Percentiles rank a stretch among this genome's conserved stretches.
These are phyloP conservation scores for Mustela lutreola DNA, from an alignment of 2,113 vertebrate species.

Conservation along the genomic window DNA sequence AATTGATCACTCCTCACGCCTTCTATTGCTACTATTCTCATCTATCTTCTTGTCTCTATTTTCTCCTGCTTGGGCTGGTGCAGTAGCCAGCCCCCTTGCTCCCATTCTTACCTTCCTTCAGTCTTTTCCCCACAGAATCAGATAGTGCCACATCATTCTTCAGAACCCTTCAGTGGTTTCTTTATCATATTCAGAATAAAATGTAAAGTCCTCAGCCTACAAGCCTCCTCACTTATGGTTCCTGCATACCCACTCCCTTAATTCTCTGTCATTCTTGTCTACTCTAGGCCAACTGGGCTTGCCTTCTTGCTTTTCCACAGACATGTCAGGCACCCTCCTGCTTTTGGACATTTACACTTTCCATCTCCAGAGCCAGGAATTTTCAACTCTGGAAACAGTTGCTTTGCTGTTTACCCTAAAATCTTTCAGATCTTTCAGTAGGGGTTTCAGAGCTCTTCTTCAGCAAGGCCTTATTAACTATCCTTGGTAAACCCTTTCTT, in stretches of 20 bases:
- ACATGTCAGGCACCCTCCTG: background rate
- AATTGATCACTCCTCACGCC: background rate
- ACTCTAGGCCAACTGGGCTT: background rate
- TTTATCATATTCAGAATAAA: background rate
- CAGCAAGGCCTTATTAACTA: background rate
- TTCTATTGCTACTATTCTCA: background rate
- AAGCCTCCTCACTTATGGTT: background rate
- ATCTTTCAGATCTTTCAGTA: background rate
- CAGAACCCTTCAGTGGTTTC: background rate
- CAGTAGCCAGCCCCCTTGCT: background rate
- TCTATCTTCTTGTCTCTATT: background rate
- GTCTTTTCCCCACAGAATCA: background rate
- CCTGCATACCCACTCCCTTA: background rate
- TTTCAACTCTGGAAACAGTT: constrained; percentile 17
- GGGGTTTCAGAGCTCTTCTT: background rate
- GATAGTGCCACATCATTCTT: background rate
- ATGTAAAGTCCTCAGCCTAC: background rate
- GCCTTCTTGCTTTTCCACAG: background rate
- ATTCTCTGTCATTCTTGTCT: background rate
- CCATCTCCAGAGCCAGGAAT: background rate
- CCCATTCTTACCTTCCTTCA: background rate
- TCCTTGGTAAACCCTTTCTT: background rate
- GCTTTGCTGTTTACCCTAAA: background rate
- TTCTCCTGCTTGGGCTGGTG: background rate
- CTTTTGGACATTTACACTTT: background rate